Evolutionary conservation across 2,888 invertebrate species (phyloP).

Genomic region (Andrena hattorfiana): DNA sequence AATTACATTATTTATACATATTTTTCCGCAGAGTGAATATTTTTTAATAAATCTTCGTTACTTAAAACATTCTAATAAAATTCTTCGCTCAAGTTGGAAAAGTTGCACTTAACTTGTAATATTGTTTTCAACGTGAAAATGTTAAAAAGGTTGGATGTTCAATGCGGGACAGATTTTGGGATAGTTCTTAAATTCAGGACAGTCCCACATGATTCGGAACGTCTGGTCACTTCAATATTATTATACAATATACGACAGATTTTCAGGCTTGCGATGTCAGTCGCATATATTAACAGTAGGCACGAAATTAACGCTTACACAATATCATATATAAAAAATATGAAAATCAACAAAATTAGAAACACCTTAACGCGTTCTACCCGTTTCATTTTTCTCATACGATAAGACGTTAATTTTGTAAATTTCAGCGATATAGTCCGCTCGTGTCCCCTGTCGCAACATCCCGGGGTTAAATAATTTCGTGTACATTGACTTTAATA

Average conservation of each 20-base stretch:
- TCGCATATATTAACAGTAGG: background rate
- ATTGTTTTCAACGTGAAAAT: no score
- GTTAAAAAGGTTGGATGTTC: no score
- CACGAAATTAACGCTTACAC: background rate
- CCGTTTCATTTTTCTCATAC: background rate
- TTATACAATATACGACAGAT: background rate
- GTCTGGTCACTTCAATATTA: no score
- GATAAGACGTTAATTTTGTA: background rate
- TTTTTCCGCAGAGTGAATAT: no score
- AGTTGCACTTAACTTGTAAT: no score
- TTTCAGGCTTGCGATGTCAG: background rate
- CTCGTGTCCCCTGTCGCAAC: background rate
- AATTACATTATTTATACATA: no score
- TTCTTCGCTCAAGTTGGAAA: no score
- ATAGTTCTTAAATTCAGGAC: no score
- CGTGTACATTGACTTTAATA: background rate
- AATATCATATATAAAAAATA: slow-evolving; percentile 11
- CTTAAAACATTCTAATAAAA: no score
- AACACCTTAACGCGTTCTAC: background rate
- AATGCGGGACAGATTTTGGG: no score
- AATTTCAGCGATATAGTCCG: background rate
- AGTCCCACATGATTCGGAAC: no score
- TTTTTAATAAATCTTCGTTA: no score
- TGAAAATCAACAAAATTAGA: slow-evolving; percentile 5
- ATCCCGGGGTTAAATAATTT: background rate